phyloP scores from a whole-genome alignment of 1,140 invertebrate genomes.

The Mamestra configurata region DNA sequence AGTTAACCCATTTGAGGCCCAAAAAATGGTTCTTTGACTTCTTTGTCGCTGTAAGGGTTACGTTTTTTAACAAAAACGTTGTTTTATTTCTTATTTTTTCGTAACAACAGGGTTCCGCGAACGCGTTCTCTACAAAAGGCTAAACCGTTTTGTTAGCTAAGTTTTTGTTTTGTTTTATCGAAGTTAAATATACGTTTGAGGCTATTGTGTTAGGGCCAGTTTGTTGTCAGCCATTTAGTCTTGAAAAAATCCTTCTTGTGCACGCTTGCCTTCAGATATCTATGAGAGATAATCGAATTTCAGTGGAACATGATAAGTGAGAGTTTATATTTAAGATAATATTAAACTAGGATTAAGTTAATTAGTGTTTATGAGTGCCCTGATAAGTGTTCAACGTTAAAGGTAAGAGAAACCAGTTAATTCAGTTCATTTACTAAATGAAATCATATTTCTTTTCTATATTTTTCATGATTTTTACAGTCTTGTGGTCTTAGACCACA shows the following conservation, averaged over 20 bases:
- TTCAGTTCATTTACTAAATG: neutral
- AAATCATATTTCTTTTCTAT: neutral
- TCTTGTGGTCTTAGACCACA: neutral
- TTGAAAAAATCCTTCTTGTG: conserved; percentile 83
- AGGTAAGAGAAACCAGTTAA: neutral
- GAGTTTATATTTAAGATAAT: conserved; percentile 26
- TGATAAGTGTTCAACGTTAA: neutral
- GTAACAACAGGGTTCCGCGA: conserved; percentile 72
- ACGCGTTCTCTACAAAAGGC: conserved; percentile 79
- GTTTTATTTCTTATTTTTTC: conserved; percentile 58
- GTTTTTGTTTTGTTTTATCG: conserved; percentile 83
- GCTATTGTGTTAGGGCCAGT: conserved; percentile 81
- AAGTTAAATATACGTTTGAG: conserved; percentile 83
- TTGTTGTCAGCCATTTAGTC: conserved; percentile 81
- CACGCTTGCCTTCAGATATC: conserved; percentile 69
- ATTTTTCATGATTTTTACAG: neutral
- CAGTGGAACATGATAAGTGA: conserved; percentile 9
- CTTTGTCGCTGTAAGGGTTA: conserved; percentile 83
- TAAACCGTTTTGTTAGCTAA: conserved; percentile 69
- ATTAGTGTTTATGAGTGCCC: conserved; percentile 25
- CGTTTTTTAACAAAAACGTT: conserved; percentile 72
- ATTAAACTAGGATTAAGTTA: neutral
- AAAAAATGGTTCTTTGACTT: conserved; percentile 73
- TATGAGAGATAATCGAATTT: conserved; percentile 39
- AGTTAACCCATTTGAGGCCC: conserved; percentile 79